These are phyloP conservation scores for Orchesella cincta DNA, from an alignment of 1,140 invertebrate species.

Conservation along the genomic window DNA sequence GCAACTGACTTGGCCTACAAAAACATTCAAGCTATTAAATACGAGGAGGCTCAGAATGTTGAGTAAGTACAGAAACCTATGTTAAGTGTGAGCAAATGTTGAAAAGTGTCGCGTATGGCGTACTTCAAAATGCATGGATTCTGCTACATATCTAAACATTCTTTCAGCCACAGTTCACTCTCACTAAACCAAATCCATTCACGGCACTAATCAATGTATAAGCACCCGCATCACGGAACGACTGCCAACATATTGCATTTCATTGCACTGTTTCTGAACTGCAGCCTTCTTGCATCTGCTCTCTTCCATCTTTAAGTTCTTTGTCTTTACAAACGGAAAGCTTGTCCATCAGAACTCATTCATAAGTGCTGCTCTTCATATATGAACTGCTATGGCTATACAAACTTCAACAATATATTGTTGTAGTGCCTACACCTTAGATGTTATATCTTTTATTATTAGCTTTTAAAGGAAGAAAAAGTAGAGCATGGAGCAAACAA, in stretches of 20 bases:
- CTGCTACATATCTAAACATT: neutral
- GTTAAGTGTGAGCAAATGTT: neutral
- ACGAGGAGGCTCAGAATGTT: neutral
- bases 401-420: too few relatives aligned
- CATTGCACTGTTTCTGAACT: too few relatives aligned
- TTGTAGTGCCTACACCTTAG: too few relatives aligned
- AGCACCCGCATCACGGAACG: neutral
- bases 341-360: neutral
- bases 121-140: slow-evolving; percentile 2
- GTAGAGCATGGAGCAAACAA: neutral
- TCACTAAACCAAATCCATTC: neutral
- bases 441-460: too few relatives aligned
- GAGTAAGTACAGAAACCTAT: slow-evolving; percentile 6
- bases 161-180: neutral
- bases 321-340: neutral
- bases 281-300: slow-evolving; percentile 16
- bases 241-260: slow-evolving; percentile 11
- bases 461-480: neutral
- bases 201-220: neutral
- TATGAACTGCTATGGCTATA: too few relatives aligned
- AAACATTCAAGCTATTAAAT: neutral
- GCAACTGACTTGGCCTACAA: neutral
- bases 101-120: neutral
- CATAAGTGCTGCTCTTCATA: neutral
- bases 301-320: neutral